Conservation (phyloP, 2,888 invertebrate genomes). For the Adela reaumurella region DNA sequence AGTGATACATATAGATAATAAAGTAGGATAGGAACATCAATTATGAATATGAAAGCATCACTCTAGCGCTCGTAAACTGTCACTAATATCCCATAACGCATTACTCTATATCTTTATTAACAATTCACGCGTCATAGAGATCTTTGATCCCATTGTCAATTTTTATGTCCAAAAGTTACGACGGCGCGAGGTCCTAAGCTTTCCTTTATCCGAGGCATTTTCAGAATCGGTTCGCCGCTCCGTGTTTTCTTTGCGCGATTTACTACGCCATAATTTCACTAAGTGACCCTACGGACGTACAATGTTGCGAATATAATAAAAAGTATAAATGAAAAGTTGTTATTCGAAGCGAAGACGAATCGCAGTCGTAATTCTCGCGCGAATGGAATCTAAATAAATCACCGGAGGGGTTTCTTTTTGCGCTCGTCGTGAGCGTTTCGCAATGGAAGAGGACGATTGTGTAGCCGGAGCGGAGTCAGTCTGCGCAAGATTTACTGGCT, state of each 20-base stretch:
- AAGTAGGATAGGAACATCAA: no score
- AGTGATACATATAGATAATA: no score
- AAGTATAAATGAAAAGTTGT: conserved; percentile 22
- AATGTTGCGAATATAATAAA: conserved; percentile 43
- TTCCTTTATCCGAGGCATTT: conserved; percentile 48
- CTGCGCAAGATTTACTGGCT: neutral
- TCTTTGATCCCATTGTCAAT: conserved; percentile 42
- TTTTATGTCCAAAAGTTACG: conserved; percentile 47
- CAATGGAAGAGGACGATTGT: neutral
- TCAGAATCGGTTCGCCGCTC: conserved; percentile 36
- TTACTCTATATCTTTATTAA: conserved; percentile 53
- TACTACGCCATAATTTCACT: conserved; percentile 49
- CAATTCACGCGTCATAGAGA: conserved; percentile 47
- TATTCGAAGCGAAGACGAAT: neutral
- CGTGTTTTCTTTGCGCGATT: conserved; percentile 48
- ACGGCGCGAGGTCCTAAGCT: conserved; percentile 33
- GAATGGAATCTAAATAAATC: neutral
- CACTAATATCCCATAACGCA: conserved; percentile 50
- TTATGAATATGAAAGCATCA: neutral
- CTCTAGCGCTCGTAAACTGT: conserved; percentile 28
- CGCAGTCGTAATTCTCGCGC: neutral
- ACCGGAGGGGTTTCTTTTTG: neutral
- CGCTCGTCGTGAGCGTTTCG: neutral
- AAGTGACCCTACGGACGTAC: conserved; percentile 33
- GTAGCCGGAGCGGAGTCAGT: neutral